phyloP scores from a whole-genome alignment of 2,113 vertebrate genomes.

The Melanocharis versteri region DNA sequence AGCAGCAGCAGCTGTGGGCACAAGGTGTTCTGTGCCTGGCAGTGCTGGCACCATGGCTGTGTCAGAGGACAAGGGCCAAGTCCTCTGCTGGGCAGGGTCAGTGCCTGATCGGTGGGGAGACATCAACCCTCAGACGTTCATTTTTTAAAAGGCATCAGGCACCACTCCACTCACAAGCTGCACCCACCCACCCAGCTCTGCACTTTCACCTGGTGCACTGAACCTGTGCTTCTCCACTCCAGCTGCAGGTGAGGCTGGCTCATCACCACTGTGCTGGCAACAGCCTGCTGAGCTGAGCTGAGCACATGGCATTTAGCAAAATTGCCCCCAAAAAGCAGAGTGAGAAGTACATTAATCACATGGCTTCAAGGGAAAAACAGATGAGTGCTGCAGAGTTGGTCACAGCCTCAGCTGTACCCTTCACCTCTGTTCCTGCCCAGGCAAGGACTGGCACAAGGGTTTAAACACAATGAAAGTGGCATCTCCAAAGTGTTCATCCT shows the following conservation, averaged over 20 bases:
- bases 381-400: neutral
- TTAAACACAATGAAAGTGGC: neutral
- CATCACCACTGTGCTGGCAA: neutral
- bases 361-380: neutral
- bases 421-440: neutral
- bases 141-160: neutral
- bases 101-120: neutral
- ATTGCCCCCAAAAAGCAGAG: neutral
- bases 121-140: neutral
- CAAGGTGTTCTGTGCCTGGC: fast-evolving
- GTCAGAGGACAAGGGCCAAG: neutral
- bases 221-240: neutral
- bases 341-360: neutral
- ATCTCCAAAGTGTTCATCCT: neutral
- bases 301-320: neutral
- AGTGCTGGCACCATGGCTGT: fast-evolving
- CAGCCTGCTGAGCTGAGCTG: neutral
- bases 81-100: neutral
- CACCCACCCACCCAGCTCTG: fast-evolving
- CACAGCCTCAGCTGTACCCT: neutral
- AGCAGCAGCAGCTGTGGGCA: neutral
- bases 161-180: neutral
- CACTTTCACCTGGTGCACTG: neutral
- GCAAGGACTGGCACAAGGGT: neutral
- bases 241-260: neutral